Conservation (phyloP, 2,888 invertebrate species). For the Drosophila ochracea region DNA sequence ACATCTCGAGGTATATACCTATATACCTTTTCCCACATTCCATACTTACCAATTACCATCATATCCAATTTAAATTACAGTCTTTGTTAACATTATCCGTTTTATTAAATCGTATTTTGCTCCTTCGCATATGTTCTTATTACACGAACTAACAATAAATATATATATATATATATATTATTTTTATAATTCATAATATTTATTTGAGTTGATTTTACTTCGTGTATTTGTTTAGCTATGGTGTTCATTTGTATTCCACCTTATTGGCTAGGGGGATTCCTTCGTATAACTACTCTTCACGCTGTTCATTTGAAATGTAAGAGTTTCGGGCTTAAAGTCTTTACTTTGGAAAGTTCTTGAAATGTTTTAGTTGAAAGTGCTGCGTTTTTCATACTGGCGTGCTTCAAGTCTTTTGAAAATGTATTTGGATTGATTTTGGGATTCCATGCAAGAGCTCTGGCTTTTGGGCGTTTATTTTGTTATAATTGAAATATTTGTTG, state of each 20-base stretch:
- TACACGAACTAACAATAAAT: slow-evolving; percentile 75
- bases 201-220: slow-evolving; percentile 41
- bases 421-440: slow-evolving; percentile 28
- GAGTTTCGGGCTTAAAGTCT: slow-evolving; percentile 56
- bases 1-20: neutral
- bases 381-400: slow-evolving; percentile 25
- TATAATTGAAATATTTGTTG: slow-evolving; percentile 40
- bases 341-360: slow-evolving; percentile 54
- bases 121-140: slow-evolving; percentile 57
- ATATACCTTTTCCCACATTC: neutral
- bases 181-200: slow-evolving; percentile 38
- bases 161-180: slow-evolving; percentile 60
- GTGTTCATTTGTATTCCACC: slow-evolving; percentile 42
- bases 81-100: slow-evolving; percentile 61
- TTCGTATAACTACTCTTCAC: slow-evolving; percentile 13
- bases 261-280: slow-evolving; percentile 51
- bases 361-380: slow-evolving; percentile 46
- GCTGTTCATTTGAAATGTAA: slow-evolving; percentile 53
- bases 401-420: slow-evolving; percentile 64
- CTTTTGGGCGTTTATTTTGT: slow-evolving; percentile 19
- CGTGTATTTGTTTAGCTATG: slow-evolving; percentile 40
- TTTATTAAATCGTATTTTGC: slow-evolving; percentile 68
- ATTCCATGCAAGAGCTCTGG: slow-evolving; percentile 2
- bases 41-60: neutral
- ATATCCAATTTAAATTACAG: neutral